Conservation (phyloP, 2,797 vertebrate species). For the Platalea minor region DNA sequence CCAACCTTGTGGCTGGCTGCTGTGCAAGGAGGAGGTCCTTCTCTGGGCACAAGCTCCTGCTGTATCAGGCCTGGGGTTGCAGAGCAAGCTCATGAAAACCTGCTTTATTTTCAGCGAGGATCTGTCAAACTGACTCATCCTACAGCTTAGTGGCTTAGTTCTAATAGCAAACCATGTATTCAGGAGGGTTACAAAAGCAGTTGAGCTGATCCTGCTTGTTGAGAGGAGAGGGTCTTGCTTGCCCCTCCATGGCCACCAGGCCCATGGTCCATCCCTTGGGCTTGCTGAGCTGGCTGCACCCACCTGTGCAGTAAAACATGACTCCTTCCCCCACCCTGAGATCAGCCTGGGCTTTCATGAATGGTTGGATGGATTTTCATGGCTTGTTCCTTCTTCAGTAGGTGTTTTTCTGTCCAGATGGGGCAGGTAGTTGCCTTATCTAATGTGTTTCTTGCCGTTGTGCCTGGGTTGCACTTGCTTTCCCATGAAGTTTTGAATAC, state of each 20-base stretch:
- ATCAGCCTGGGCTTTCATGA: background rate
- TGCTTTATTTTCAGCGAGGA: background rate
- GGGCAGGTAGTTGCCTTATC: background rate
- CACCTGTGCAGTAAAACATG: background rate
- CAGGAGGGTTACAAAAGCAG: background rate
- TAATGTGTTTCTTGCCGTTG: fast-evolving
- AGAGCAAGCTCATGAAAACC: background rate
- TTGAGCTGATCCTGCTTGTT: background rate
- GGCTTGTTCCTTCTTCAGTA: background rate
- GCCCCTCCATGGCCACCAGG: background rate
- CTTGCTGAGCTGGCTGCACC: background rate
- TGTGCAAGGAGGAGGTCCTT: background rate
- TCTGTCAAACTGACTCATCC: background rate
- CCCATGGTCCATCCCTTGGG: background rate
- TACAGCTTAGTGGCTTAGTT: background rate
- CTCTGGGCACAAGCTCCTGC: background rate
- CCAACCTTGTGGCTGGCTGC: background rate
- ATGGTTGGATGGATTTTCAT: background rate
- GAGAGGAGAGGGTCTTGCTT: background rate
- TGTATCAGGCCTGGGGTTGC: background rate
- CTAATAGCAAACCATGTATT: background rate
- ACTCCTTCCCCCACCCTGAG: background rate
- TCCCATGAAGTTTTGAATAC: background rate
- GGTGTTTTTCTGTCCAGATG: background rate
- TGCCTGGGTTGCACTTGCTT: background rate